Evolutionary conservation across 2,888 invertebrate species (phyloP), one percentile per base, ranked within the genome.

Genomic region (Rosalia funebris): DNA sequence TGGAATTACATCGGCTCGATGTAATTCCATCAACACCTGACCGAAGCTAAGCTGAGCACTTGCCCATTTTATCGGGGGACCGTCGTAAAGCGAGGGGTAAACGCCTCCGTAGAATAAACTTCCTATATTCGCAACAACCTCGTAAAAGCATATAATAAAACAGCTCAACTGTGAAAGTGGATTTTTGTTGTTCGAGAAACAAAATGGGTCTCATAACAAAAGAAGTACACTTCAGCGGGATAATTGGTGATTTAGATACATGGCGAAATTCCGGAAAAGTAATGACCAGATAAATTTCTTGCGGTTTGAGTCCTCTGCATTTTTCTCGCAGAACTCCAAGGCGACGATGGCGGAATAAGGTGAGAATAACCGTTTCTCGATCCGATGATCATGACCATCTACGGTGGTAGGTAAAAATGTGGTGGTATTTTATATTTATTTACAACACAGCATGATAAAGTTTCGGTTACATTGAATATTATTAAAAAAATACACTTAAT

Each of bases 91-190:
- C 42, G 12, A 11, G 45, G 31, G 46, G 19, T 12, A 25, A 44
- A n/a, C n/a, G n/a, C n/a, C 25, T 11, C 20, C 31, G 16, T 10
- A 32, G 20, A 32, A 34, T 34, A n/a, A 34, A 46, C 37, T 37
- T 37, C 42, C 53, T 17, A 37, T 44, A 48, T 57, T 57, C 65
- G 69, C 69, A 71, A 75, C 72, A 70, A 71, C 73, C 71, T 77
- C 77, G 76, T 78, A 77, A 78, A 78, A 67, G 77, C 72, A 77
- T 77, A 80, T 77, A 80, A 80, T 81, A 79, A 81, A 81, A 77
- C 74, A 75, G 75, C 69, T 80, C 72, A 72, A 79, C 74, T 81
- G 81, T 80, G 81, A 81, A 81, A 81, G 81, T 81, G 81, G 79
- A 79, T 81, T 81, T 79, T 53, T 78, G 76, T 77, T 79, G 77